Evolutionary conservation across 2,797 vertebrate species (phyloP).

Genomic region (Squalus acanthias): DNA sequence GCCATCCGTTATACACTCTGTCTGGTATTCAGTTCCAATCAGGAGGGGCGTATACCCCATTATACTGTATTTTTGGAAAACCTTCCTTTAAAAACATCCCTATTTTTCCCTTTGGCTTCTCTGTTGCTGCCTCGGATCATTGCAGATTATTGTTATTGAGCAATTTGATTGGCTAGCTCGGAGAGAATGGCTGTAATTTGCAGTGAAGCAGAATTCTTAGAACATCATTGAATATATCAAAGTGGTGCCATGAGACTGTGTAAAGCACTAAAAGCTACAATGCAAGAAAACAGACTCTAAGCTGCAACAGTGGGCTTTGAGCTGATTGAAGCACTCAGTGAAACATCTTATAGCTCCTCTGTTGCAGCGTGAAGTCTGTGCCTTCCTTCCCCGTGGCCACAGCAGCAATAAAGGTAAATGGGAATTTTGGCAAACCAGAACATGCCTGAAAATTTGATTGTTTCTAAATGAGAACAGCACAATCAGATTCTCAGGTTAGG

Average conservation of each 20-base stretch:
- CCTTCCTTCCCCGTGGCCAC: too few species aligned
- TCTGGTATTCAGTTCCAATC: neutral
- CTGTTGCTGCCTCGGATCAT: neutral
- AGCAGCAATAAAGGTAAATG: neutral
- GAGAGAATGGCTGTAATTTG: constrained; percentile 14
- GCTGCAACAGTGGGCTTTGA: neutral
- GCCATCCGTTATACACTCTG: neutral
- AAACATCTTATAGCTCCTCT: neutral
- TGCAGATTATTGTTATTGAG: constrained; percentile 16
- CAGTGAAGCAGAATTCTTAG: neutral
- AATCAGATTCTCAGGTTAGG: neutral
- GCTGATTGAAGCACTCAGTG: neutral
- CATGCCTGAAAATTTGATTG: neutral
- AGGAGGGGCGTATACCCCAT: neutral
- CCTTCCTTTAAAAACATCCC: neutral
- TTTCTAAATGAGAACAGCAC: neutral
- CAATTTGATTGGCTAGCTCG: neutral
- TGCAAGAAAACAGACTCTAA: neutral
- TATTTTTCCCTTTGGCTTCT: neutral
- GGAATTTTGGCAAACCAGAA: neutral
- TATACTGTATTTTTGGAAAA: neutral
- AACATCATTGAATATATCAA: constrained; percentile 29
- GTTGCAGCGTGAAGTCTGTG: neutral
- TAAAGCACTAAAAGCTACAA: neutral
- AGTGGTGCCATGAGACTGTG: neutral